Evolutionary conservation across 2,113 vertebrate species (phyloP), one percentile per base, ranked within the genome.

Genomic region (Smithornis capensis): DNA sequence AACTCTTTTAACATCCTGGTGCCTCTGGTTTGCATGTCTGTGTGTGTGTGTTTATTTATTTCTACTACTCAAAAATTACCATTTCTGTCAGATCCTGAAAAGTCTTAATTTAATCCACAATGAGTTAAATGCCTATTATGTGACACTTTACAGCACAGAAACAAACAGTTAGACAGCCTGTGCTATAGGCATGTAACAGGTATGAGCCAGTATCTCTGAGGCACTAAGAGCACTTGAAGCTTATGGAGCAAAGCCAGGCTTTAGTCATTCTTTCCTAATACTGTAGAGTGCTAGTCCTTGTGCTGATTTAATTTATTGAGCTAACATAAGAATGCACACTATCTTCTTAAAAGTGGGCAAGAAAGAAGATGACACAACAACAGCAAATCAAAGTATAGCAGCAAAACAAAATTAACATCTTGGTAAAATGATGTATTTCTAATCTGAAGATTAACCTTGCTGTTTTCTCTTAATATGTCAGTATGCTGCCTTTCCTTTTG

Each of bases 191-290:
- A 18, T 28, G 4, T 10, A 56, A 75, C 47, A 94, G 92, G 84
- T 93, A 91, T 11, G 3, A 92, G 69, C 73, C 64, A 79, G 59
- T 82, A 91, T 24, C 7, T 89, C 56, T 5, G 9, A 83, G 62
- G 63, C 27, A 79, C 40, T 44, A 76, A 88, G 70, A 78, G 47
- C 27, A 70, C 15, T 71, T 93, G 3, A 44, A 93, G 47, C 21
- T 93, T 86, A 83, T 96, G 96, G 90, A 86, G 81, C 31, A 91
- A 87, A 62, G 63, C 60, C 63, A 79, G 71, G 47, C 63, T 82
- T 93, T 81, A 95, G 63, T 96, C 88, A 96, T 84, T 81, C 45
- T 92, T 90, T 91, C 80, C 73, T 88, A 77, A 38, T 63, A 31
- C 38, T 89, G 77, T 47, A n/a, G 40, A 91, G 49, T 76, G 68